phyloP scores from a whole-genome alignment of 2,113 vertebrate species.

The Dendropsophus ebraccatus region DNA sequence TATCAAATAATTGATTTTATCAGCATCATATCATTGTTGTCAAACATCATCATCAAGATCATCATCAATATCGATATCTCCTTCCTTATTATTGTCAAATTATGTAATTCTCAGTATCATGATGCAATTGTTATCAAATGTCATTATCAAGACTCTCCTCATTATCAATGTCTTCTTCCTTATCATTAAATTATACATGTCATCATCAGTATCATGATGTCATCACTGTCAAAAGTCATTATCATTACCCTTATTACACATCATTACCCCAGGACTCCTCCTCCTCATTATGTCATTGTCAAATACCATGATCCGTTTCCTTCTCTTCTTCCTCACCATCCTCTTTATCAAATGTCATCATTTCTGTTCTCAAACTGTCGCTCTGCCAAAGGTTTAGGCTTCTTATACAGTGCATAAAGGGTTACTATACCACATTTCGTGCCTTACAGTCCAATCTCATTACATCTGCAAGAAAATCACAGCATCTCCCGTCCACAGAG shows the following conservation, averaged over 20 bases:
- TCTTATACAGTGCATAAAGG: not conserved
- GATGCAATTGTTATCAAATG: no score
- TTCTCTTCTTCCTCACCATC: not conserved
- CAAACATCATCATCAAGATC: no score
- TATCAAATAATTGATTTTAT: no score
- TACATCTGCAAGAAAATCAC: slow-evolving; percentile 43
- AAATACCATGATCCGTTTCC: not conserved
- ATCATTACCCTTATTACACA: no score
- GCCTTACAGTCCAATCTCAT: slow-evolving; percentile 35
- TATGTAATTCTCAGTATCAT: not conserved
- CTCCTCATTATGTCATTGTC: not conserved
- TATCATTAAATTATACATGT: no score
- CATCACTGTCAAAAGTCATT: not conserved
- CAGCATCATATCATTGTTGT: no score
- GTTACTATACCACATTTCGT: slow-evolving; percentile 16
- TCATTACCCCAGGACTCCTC: no score
- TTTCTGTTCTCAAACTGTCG: not conserved
- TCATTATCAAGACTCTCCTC: no score
- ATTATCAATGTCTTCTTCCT: not conserved
- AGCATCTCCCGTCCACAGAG: slow-evolving; percentile 21
- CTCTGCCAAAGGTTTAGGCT: not conserved
- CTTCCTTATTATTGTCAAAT: not conserved
- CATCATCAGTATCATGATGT: no score
- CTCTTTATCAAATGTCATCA: not conserved
- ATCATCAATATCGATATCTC: no score